Conservation (phyloP, 1,140 invertebrate genomes). For the Heliconius nattereri region DNA sequence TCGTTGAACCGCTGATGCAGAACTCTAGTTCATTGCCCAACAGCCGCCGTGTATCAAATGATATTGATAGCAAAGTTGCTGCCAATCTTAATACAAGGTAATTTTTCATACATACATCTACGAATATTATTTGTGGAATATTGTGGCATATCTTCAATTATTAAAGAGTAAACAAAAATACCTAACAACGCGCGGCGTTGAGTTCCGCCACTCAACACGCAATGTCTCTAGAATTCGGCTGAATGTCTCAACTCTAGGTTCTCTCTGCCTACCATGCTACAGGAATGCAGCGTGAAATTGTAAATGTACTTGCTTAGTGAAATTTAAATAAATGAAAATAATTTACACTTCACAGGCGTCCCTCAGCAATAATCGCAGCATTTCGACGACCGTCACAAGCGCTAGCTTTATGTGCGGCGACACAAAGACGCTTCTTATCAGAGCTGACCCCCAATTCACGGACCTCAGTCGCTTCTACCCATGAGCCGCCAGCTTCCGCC, state of each 20-base stretch:
- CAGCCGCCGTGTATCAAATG: constrained; percentile 66
- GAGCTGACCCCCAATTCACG: constrained; percentile 66
- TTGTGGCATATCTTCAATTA: not conserved
- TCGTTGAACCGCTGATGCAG: constrained; percentile 56
- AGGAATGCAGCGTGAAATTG: too few species aligned
- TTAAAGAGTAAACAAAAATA: too few species aligned
- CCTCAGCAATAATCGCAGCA: constrained; percentile 81
- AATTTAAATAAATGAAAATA: not conserved
- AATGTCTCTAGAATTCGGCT: too few species aligned
- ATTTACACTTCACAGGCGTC: constrained; percentile 61
- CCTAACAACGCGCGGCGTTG: too few species aligned
- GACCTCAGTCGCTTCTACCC: constrained; percentile 67
- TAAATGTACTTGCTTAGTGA: too few species aligned
- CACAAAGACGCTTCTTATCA: constrained; percentile 67
- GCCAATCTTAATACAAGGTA: constrained; percentile 74
- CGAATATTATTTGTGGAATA: not conserved
- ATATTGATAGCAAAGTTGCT: constrained; percentile 65
- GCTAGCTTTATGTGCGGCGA: constrained; percentile 80
- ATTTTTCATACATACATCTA: not conserved
- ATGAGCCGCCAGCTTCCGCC: constrained; percentile 58
- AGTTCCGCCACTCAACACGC: too few species aligned
- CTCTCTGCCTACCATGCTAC: too few species aligned
- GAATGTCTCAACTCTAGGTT: too few species aligned
- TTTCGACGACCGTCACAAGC: constrained; percentile 82
- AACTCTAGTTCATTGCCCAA: constrained; percentile 64